A percentile compares a stretch with the other conserved stretches of the same genome.
Conservation (phyloP, 2,797 vertebrate species). For the Tarsius wallacei region DNA sequence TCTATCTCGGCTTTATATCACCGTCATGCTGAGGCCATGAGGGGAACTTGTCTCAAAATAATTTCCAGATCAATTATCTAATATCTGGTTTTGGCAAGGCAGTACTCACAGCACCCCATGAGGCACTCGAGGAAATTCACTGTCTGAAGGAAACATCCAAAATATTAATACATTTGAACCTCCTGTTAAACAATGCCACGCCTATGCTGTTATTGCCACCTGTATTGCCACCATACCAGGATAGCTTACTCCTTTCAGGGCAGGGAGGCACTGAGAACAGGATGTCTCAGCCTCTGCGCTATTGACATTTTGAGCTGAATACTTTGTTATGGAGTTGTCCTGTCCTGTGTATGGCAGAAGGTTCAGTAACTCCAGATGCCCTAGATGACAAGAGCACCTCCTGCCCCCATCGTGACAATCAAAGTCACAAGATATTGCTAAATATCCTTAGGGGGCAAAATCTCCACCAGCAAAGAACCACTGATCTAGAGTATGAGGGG, state of each 20-base stretch:
- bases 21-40: background rate
- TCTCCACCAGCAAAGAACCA: background rate
- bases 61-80: background rate
- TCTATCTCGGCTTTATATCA: background rate
- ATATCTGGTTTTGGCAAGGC: background rate
- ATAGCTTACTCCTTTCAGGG: background rate
- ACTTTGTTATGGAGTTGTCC: background rate
- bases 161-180: background rate
- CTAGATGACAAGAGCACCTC: background rate
- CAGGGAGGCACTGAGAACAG: background rate
- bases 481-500: background rate
- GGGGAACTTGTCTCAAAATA: background rate
- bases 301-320: background rate
- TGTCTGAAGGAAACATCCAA: background rate
- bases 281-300: accelerated
- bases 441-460: background rate
- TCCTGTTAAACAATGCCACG: background rate
- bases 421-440: background rate
- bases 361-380: background rate
- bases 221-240: too few species aligned
- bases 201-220: background rate
- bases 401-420: accelerated
- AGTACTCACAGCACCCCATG: accelerated
- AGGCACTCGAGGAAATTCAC: background rate
- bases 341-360: background rate